Base-by-base conservation (phyloP, 2,888 invertebrate genomes). In the Anoplius nigerrimus region DNA sequence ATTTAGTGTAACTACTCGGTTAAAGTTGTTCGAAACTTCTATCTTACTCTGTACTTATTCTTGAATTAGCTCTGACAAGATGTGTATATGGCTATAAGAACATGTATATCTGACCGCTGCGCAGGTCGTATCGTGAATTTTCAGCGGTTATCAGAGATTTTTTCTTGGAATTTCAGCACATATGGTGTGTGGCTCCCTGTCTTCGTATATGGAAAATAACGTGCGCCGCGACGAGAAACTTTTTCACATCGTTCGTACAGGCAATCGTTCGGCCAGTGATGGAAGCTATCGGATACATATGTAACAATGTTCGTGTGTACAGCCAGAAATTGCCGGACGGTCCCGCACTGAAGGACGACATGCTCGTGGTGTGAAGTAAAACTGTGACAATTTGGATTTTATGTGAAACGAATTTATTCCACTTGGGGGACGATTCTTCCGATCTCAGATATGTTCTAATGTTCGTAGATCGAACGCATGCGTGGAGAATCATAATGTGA, bases 121-220 rank as follows among this genome's bases (percentile, higher is more conserved):
- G 11, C 34, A 2, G 1, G 34, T 13, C 8, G 11, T 4, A 24
- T 24, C 34, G 1, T 34, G 2, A 34, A 34, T 34, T 34, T 34
- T 6, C 34, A 34, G 6, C 34, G 34, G 11, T 13, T 13, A 34
- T 34, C 34, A 34, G 1, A 2, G 15, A 20, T 52, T 2, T 21
- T 13, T 42, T 27, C 34, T 42, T n/a, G n/a, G n/a, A 60, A 71
- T 90, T 91, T 72, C 88, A 94, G 93, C 93, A 94, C 89, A 93
- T 95, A 82, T 95, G 95, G 95, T 93, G 93, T 84, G 89, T 92
- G 42, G 92, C 91, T 0, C 94, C 95, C 0, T 92, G 92, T 68
- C 88, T 94, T 58, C 91, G 94, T 66, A 90, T 92, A 69, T 91
- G 92, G 88, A 93, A 93, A 88, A 93, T 94, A 82, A 91, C 92